A percentile compares a stretch with the other conserved stretches of the same genome.
Conservation (phyloP, 2,797 vertebrate genomes). For the Brotogeris chrysoptera region DNA sequence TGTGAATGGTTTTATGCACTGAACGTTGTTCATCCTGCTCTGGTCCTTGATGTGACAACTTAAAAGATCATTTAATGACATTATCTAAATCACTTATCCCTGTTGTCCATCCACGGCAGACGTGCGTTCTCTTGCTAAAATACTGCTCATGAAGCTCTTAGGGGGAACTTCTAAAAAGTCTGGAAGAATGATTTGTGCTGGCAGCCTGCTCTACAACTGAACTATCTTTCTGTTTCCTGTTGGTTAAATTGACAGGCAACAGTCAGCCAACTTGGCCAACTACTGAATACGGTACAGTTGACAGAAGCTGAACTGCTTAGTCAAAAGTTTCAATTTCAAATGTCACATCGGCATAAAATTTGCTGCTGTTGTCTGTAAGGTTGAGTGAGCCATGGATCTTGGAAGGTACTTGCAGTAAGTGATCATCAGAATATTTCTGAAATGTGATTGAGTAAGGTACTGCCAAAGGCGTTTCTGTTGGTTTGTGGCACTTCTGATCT, state of each 20-base stretch:
- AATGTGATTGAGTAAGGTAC: not conserved
- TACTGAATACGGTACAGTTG: not conserved
- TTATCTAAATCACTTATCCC: not conserved
- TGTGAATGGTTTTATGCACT: not conserved
- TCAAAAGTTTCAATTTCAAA: not conserved
- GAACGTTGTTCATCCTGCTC: not conserved
- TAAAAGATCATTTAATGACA: not conserved
- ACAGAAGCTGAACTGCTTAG: not conserved
- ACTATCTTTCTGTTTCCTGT: not conserved
- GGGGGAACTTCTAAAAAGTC: not conserved
- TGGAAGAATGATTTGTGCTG: not conserved
- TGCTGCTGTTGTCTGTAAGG: not conserved
- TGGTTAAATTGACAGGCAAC: not conserved
- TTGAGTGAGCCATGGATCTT: not conserved
- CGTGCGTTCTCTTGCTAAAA: not conserved
- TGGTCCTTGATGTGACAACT: not conserved
- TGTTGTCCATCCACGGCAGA: not conserved
- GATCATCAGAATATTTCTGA: not conserved
- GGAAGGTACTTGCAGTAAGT: not conserved
- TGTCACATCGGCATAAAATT: not conserved
- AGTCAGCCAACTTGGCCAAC: not conserved
- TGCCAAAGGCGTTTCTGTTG: not conserved
- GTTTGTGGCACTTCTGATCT: not conserved
- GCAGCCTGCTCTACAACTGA: not conserved
- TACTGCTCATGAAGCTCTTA: not conserved